These are phyloP conservation scores for Hybognathus amarus DNA, from an alignment of 2,797 vertebrate species.

Conservation along the genomic window DNA sequence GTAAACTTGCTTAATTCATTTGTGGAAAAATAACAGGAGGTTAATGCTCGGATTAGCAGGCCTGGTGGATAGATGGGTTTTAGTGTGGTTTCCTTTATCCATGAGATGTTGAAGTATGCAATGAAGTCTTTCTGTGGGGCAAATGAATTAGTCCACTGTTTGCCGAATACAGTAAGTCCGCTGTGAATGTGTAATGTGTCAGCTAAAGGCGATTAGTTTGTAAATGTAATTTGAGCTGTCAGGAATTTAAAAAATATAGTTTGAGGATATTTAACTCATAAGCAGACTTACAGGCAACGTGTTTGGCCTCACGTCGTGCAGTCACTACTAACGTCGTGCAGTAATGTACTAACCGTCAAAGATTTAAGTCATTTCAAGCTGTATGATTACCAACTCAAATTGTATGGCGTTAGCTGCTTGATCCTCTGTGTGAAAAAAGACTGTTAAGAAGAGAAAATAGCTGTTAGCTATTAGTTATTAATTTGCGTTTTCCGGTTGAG, in stretches of 20 bases:
- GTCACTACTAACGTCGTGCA: constrained; percentile 1
- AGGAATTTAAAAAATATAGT: constrained; percentile 67
- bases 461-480: background rate
- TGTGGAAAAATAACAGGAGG: constrained; percentile 74
- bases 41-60: constrained; percentile 76
- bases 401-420: background rate
- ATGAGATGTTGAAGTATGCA: constrained; percentile 73
- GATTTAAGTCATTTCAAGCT: background rate
- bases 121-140: constrained; percentile 64
- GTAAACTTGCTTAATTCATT: constrained; percentile 70
- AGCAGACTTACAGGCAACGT: constrained; percentile 5
- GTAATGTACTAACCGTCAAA: background rate
- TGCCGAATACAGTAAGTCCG: constrained; percentile 34
- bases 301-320: constrained; percentile 10
- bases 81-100: constrained; percentile 42
- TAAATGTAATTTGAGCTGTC: constrained; percentile 72
- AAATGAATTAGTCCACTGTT: constrained; percentile 78
- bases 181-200: constrained; percentile 69
- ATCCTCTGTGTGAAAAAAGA: background rate
- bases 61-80: constrained; percentile 73
- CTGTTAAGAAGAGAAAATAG: background rate
- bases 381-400: background rate
- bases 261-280: constrained; percentile 63
- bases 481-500: background rate
- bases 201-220: constrained; percentile 71